Evolutionary conservation across 2,888 invertebrate genomes (phyloP), one percentile per base, ranked within the genome.

Genomic region (Pardosa pseudoannulata): DNA sequence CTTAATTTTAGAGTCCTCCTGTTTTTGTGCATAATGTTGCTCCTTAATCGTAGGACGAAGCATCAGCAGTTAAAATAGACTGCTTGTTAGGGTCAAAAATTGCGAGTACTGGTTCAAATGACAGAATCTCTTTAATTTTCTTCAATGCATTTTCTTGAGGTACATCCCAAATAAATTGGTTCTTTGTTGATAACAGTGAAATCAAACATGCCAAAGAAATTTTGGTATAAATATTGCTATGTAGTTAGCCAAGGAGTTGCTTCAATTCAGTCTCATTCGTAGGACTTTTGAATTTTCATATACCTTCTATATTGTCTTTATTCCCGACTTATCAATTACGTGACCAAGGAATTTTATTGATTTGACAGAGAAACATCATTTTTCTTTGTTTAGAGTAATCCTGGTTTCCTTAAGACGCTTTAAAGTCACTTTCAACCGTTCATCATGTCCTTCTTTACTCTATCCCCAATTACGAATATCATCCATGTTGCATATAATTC

Each of bases 41-140:
- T 0, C 91, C 91, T 23, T 91, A 32, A 3, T 90, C 91, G 64
- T 89, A 90, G 5, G 89, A 88, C 5, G 90, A 90, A 0, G 91
- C 72, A 50, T 72, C 46, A 6, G 46, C 72, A 2, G 72, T 28
- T 72, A 72, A 27, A 13, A 28, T 46, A 6, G 46, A 28, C 7
- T n/a, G 28, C 28, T 41, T 72, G 27, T 27, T 31, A 16, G 70
- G 70, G 27, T 70, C 39, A 11, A 39, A 70, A 36, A 70, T 39
- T 2, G 19, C 28, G 16, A 72, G 28, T 27, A 72, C 46, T 41
- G 72, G 72, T n/a, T 72, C 28, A n/a, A 28, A 46, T 1, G 72
- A 16, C 28, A 72, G 27, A 1, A 50, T 23, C 6, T n/a, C 16
- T 5, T 46, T 41, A 11, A 70, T n/a, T 27, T 36, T 39, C n/a